Conservation (phyloP, 2,797 vertebrate genomes). For the Neosalanx taihuensis region DNA sequence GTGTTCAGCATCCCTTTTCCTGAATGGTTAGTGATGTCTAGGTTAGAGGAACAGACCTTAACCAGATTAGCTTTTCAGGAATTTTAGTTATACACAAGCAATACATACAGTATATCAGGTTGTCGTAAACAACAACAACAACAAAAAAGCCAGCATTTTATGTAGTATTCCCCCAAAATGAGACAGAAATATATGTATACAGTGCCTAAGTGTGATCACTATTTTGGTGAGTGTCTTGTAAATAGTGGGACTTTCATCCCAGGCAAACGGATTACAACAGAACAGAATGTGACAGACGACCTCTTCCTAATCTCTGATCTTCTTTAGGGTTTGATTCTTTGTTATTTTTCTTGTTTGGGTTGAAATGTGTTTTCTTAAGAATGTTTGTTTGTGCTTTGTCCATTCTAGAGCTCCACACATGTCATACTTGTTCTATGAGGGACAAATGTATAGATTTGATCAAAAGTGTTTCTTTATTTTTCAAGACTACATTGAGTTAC, state of each 20-base stretch:
- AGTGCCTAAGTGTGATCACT: slow-evolving; percentile 99
- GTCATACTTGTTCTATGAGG: slow-evolving; percentile 82
- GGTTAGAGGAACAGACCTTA: slow-evolving; percentile 77
- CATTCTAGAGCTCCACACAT: slow-evolving; percentile 79
- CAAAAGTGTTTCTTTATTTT: slow-evolving; percentile 88
- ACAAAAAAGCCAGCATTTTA: slow-evolving; percentile 86
- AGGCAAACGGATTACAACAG: slow-evolving; percentile 74
- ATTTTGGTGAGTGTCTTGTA: slow-evolving; percentile 96
- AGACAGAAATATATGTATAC: slow-evolving; percentile 81
- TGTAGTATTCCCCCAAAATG: slow-evolving; percentile 74
- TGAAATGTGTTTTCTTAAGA: slow-evolving; percentile 77
- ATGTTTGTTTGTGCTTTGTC: slow-evolving; percentile 76
- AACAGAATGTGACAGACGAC: slow-evolving; percentile 87
- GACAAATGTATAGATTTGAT: slow-evolving; percentile 82
- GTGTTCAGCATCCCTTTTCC: slow-evolving; percentile 69
- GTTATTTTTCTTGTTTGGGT: slow-evolving; percentile 43
- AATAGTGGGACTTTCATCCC: slow-evolving; percentile 86
- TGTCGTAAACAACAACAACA: slow-evolving; percentile 79
- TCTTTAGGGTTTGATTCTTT: slow-evolving; percentile 39
- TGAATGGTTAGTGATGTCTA: slow-evolving; percentile 82
- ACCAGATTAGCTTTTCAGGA: slow-evolving; percentile 74
- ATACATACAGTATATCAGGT: slow-evolving; percentile 86
- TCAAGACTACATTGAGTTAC: slow-evolving; percentile 82
- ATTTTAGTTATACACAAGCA: slow-evolving; percentile 80
- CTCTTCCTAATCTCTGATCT: slow-evolving; percentile 74